phyloP scores from a whole-genome alignment of 2,888 invertebrate species.

The Nephrotoma appendiculata region DNA sequence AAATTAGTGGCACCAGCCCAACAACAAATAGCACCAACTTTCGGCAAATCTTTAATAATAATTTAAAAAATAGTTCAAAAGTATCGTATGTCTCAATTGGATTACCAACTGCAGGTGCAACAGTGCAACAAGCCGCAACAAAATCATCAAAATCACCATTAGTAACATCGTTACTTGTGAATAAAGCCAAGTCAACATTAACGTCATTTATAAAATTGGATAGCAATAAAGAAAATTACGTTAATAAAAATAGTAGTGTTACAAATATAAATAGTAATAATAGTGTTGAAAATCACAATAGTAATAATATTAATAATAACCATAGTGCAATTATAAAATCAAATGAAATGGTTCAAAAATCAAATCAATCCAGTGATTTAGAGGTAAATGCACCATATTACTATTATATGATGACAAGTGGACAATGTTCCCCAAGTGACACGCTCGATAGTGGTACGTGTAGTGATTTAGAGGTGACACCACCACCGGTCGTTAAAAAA shows the following conservation, averaged over 20 bases:
- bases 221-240: conserved; percentile 1
- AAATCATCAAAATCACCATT: conserved; percentile 16
- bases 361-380: conserved; percentile 18
- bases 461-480: conserved; percentile 54
- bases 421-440: conserved; percentile 68
- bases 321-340: not conserved
- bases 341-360: conserved; percentile 17
- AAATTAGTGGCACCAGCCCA: not conserved
- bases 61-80: not conserved
- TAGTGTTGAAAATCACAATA: not conserved
- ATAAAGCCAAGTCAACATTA: not conserved
- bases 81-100: not conserved
- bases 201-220: not conserved
- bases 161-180: conserved; percentile 15
- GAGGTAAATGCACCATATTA: conserved; percentile 24
- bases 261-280: not conserved
- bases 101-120: conserved; percentile 14
- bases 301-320: not conserved
- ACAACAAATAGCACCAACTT: not conserved
- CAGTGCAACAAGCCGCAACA: conserved; percentile 18
- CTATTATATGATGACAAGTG: conserved; percentile 51
- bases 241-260: not conserved
- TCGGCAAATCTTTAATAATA: not conserved
- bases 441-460: conserved; percentile 74
- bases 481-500: conserved; percentile 51